phyloP scores from a whole-genome alignment of 2,113 vertebrate species.

The Triplophysa dalaica region DNA sequence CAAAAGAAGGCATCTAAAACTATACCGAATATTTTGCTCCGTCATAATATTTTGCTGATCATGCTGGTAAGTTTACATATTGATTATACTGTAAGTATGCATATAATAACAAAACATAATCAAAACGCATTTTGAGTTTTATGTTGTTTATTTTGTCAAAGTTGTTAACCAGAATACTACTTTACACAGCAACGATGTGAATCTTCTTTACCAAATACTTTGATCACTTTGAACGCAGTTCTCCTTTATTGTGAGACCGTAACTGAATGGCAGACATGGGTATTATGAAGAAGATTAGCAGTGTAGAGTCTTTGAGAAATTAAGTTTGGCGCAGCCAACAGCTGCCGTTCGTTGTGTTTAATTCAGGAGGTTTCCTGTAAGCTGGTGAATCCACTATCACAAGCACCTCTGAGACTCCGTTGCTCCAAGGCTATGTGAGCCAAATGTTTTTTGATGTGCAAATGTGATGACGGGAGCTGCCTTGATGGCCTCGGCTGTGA shows the following conservation, averaged over 20 bases:
- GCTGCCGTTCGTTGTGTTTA: constrained; percentile 48
- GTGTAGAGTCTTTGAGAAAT: constrained; percentile 42
- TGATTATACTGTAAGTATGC: too few species aligned
- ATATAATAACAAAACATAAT: too few species aligned
- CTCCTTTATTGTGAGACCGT: constrained; percentile 12
- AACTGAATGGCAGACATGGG: constrained; percentile 19
- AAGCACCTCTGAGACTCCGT: constrained; percentile 48
- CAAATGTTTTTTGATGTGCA: constrained; percentile 71
- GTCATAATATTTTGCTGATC: too few species aligned
- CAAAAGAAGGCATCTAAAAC: too few species aligned
- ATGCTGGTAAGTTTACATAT: too few species aligned
- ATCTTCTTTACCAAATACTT: constrained; percentile 4
- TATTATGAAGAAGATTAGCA: constrained; percentile 39
- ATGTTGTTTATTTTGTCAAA: background rate
- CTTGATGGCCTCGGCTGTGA: constrained; percentile 70
- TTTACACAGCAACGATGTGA: background rate
- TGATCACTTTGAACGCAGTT: constrained; percentile 3
- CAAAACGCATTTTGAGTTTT: too few species aligned
- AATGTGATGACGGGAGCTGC: constrained; percentile 64
- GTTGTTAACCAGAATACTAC: background rate
- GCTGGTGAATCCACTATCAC: constrained; percentile 45
- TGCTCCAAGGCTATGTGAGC: constrained; percentile 51
- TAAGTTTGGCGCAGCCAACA: constrained; percentile 38
- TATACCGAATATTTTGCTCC: too few species aligned
- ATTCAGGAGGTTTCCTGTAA: constrained; percentile 55